Conservation (phyloP, 2,113 vertebrate genomes). For the Edolisoma coerulescens region DNA sequence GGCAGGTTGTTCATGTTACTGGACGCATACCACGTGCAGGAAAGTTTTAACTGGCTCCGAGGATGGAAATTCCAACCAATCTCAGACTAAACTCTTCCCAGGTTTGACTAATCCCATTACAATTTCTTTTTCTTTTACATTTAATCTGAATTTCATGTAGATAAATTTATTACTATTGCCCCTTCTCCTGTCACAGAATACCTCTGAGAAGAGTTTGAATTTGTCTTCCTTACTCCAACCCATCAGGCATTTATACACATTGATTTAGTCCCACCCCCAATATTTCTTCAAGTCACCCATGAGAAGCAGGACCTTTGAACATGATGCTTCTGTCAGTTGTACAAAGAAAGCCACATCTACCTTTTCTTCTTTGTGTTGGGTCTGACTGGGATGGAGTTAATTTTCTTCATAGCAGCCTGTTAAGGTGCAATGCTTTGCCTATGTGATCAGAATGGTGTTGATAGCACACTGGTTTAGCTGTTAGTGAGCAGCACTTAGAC, state of each 20-base stretch:
- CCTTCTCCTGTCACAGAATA: background rate
- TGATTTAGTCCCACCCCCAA: rapidly evolving
- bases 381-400: background rate
- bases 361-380: background rate
- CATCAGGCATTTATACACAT: background rate
- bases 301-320: background rate
- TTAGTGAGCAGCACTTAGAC: background rate
- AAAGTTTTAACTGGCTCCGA: background rate
- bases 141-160: background rate
- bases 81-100: background rate
- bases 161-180: background rate
- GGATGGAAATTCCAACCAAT: background rate
- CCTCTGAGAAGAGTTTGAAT: background rate
- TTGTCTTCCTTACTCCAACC: background rate
- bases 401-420: background rate
- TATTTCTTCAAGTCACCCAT: background rate
- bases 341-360: background rate
- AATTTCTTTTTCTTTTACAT: background rate
- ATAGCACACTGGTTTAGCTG: background rate
- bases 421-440: background rate
- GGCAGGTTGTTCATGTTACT: background rate
- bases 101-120: background rate
- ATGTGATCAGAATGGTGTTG: background rate
- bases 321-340: background rate
- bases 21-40: background rate